Percentiles rank a stretch among this genome's conserved stretches.
These are phyloP conservation scores for Dicyrtoma fusca DNA, from an alignment of 2,888 invertebrate species.

Conservation along the genomic window DNA sequence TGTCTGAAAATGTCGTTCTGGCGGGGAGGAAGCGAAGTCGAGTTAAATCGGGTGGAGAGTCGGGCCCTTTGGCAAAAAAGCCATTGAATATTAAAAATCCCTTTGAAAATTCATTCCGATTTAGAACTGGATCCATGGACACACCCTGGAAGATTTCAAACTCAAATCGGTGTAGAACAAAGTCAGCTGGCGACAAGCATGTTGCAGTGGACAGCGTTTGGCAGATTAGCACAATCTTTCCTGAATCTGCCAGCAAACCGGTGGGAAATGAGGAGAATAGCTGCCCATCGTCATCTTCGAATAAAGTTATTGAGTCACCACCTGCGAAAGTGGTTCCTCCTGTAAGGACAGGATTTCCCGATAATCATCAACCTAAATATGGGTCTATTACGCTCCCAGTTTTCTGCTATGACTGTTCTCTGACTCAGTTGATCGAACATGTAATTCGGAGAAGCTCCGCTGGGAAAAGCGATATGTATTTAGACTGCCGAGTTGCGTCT, in stretches of 20 bases:
- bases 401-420: slow-evolving; percentile 71
- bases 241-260: background rate
- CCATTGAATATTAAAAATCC: slow-evolving; percentile 41
- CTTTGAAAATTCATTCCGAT: slow-evolving; percentile 36
- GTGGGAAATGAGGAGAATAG: background rate
- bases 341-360: slow-evolving; percentile 3
- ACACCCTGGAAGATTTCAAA: slow-evolving; percentile 24
- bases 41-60: slow-evolving; percentile 54
- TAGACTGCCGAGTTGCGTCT: slow-evolving; percentile 62
- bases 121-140: slow-evolving; percentile 41
- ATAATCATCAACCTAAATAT: slow-evolving; percentile 54
- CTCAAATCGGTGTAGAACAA: slow-evolving; percentile 26
- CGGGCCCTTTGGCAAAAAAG: slow-evolving; percentile 49
- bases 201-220: no score
- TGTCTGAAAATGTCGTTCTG: background rate
- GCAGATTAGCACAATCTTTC: background rate
- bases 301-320: slow-evolving; percentile 14
- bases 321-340: no score
- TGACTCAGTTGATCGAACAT: slow-evolving; percentile 65
- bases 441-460: slow-evolving; percentile 61
- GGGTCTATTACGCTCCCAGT: slow-evolving; percentile 64
- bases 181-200: slow-evolving; percentile 34
- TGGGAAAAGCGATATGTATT: slow-evolving; percentile 62
- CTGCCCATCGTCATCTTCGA: slow-evolving; percentile 11
- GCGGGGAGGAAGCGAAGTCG: slow-evolving; percentile 47